Base-by-base conservation (phyloP, 2,888 invertebrate genomes). In the Pyrocoelia pectoralis region DNA sequence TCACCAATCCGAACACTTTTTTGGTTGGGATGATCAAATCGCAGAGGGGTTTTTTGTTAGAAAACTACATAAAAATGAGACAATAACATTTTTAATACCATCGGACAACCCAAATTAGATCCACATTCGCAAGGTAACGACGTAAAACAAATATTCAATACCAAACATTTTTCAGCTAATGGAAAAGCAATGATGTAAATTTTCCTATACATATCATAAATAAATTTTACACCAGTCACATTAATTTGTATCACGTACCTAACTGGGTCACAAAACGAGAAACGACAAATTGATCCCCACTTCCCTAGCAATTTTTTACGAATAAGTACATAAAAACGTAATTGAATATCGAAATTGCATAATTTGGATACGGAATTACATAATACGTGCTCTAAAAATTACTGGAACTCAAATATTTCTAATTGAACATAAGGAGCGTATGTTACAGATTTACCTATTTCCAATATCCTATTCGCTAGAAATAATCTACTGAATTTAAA, bases 371-470 rank as follows among this genome's bases (percentile, higher is more conserved):
- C 8, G 2, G 33, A 6, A 33, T 33, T 33, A 33, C n/a, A 8
- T 33, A 33, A 33, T 8, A 24, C 8, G 8, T 5, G 8, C 24
- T 24, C 8, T 33, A n/a, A n/a, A 33, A 46, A 46, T 17, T 17
- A 14, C 41, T 8, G 13, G 41, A 41, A 41, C 41, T 41, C 13
- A 1, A 41, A 41, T 41, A 54, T 55, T 55, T 55, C 54, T 46
- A 43, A 55, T 55, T 3, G n/a, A n/a, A n/a, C n/a, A n/a, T n/a
- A n/a, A n/a, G n/a, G n/a, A n/a, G n/a, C n/a, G n/a, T 24, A 41
- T 14, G 9, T 61, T 61, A 49, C 51, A 40, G 43, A 29, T 48
- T 18, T 55, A 52, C 55, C 51, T 54, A 19, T 55, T 52, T 61
- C 51, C 56, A 28, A 46, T 56, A 52, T 15, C 46, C 40, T 40